Evolutionary conservation across 1,140 invertebrate species (phyloP).

Genomic region (Brachionus paranguensis): DNA sequence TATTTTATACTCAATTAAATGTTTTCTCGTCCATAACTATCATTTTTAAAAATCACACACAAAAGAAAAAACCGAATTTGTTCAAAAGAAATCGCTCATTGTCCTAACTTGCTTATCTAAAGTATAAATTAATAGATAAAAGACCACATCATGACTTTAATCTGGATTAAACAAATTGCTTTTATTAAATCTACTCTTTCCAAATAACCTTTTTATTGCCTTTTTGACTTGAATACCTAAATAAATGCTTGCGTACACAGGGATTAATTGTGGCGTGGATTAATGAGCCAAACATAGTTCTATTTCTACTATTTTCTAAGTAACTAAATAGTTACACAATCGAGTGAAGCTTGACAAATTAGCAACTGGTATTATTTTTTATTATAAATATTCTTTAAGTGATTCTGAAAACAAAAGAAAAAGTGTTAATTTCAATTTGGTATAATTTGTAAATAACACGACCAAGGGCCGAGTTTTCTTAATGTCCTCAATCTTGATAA

Average conservation of each 20-base stretch:
- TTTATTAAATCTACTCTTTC: background rate
- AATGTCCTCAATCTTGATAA: conserved; percentile 19
- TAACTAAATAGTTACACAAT: background rate
- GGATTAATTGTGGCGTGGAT: background rate
- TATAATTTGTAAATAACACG: conserved; percentile 34
- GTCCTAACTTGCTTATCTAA: background rate
- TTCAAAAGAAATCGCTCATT: background rate
- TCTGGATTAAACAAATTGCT: conserved; percentile 29
- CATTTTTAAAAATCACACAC: background rate
- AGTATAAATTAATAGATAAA: background rate
- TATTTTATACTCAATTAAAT: background rate
- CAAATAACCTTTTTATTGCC: background rate
- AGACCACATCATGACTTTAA: background rate
- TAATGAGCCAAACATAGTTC: background rate
- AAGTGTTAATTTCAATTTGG: conserved; percentile 30
- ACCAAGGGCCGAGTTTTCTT: background rate
- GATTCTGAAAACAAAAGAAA: conserved; percentile 30
- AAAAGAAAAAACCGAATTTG: background rate
- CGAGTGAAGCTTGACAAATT: background rate
- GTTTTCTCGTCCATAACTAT: conserved; percentile 4
- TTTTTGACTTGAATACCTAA: background rate
- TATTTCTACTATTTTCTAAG: background rate
- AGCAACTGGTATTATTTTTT: background rate
- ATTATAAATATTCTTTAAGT: background rate
- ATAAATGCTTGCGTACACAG: background rate